Conservation (phyloP, 2,888 invertebrate genomes). For the Bombylius major region DNA sequence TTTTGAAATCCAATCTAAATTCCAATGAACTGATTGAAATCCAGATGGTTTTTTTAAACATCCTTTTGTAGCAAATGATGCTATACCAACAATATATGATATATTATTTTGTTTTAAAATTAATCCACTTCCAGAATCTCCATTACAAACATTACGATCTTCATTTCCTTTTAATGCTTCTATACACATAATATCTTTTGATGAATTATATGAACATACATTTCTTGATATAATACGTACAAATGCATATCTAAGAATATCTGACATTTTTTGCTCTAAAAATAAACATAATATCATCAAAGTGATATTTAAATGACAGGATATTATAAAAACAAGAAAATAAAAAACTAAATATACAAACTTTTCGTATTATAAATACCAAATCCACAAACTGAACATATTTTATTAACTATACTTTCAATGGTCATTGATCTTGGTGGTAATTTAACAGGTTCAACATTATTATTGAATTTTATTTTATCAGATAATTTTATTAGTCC, state of each 20-base stretch:
- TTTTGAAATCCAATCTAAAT: not conserved
- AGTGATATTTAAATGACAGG: too few relatives aligned
- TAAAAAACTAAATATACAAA: too few relatives aligned
- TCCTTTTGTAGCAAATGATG: not conserved
- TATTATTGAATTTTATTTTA: not conserved
- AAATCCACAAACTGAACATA: not conserved
- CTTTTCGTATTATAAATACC: not conserved
- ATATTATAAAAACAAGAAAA: not conserved
- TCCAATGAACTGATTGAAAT: not conserved
- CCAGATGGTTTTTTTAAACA: not conserved
- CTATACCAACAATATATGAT: not conserved
- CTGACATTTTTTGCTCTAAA: not conserved
- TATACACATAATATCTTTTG: not conserved
- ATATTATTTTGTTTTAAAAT: not conserved
- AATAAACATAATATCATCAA: too few relatives aligned
- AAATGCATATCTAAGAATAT: not conserved
- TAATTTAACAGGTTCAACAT: not conserved
- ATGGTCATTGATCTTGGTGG: not conserved
- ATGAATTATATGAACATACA: not conserved
- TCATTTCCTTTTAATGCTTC: not conserved
- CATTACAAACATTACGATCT: not conserved
- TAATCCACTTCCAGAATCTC: not conserved
- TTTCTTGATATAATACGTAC: not conserved
- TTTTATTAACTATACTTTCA: not conserved
- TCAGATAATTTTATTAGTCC: not conserved